Evolutionary conservation across 2,888 invertebrate genomes (phyloP).

Genomic region (Ctenicera cuprea): DNA sequence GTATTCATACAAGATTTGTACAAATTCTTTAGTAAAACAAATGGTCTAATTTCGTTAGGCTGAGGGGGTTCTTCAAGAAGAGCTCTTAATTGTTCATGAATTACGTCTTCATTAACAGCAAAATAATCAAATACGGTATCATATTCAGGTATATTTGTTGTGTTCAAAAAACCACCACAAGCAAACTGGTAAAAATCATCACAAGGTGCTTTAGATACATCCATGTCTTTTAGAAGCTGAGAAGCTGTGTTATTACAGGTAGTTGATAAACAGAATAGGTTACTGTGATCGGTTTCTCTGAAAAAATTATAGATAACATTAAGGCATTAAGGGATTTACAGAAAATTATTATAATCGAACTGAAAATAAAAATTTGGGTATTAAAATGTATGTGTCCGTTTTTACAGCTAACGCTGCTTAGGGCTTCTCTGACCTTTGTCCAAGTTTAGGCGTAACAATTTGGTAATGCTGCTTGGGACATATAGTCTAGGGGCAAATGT

Average conservation of each 20-base stretch:
- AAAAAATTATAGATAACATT: not conserved
- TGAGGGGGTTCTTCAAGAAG: constrained; percentile 72
- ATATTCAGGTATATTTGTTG: constrained; percentile 86
- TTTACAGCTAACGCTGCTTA: too few relatives aligned
- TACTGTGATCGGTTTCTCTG: constrained; percentile 15
- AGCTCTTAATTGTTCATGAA: constrained; percentile 76
- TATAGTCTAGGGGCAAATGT: too few relatives aligned
- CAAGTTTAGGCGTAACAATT: too few relatives aligned
- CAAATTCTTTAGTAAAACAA: constrained; percentile 72
- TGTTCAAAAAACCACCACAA: constrained; percentile 80
- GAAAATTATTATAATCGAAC: too few relatives aligned
- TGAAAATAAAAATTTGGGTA: too few relatives aligned
- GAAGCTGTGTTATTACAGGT: constrained; percentile 90
- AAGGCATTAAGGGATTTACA: too few relatives aligned
- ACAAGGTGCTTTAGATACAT: constrained; percentile 81
- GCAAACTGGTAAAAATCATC: constrained; percentile 89
- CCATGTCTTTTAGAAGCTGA: constrained; percentile 77
- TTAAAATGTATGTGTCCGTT: too few relatives aligned
- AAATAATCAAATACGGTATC: constrained; percentile 81
- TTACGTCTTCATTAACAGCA: constrained; percentile 66
- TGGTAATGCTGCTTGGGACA: too few relatives aligned
- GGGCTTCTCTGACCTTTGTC: too few relatives aligned
- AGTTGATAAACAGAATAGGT: constrained; percentile 79
- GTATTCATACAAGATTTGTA: constrained; percentile 93
- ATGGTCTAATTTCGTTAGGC: constrained; percentile 66